Conservation (phyloP, 1,140 invertebrate species). For the Ceratosolen fusciceps region DNA sequence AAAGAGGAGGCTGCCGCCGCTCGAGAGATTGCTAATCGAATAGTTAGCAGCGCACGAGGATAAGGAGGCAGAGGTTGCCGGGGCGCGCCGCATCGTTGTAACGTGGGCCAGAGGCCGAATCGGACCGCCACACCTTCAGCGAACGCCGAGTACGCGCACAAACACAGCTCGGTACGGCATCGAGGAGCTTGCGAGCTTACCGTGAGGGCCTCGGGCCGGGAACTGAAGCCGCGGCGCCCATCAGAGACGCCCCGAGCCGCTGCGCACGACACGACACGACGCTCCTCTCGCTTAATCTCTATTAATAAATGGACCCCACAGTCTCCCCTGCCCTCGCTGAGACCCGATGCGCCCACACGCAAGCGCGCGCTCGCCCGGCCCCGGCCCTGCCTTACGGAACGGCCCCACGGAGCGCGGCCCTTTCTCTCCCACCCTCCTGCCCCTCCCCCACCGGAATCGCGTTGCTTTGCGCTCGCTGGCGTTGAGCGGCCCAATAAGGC, state of each 20-base stretch:
- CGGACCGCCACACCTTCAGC: neutral
- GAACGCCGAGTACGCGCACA: neutral
- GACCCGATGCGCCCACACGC: too few relatives aligned
- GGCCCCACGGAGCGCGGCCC: constrained; percentile 50
- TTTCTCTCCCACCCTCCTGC: neutral
- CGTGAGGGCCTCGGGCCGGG: neutral
- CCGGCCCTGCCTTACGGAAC: constrained; percentile 50
- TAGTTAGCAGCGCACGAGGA: too few relatives aligned
- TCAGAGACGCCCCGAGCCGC: constrained; percentile 51
- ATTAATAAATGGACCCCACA: constrained; percentile 68
- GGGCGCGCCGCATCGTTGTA: too few relatives aligned
- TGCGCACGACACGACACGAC: constrained; percentile 71
- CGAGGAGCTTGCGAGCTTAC: constrained; percentile 7
- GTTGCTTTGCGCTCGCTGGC: too few relatives aligned
- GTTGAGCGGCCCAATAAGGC: too few relatives aligned
- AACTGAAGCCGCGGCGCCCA: neutral
- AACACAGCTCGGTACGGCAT: neutral
- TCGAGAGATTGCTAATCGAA: neutral
- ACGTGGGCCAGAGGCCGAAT: too few relatives aligned
- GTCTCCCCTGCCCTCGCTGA: constrained; percentile 41
- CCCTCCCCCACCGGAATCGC: neutral
- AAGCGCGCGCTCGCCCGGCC: neutral
- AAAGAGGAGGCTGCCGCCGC: neutral
- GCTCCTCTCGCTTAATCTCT: constrained; percentile 65
- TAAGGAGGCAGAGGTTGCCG: too few relatives aligned